phyloP scores from a whole-genome alignment of 2,888 invertebrate genomes.

The Peribatodes rhomboidaria region DNA sequence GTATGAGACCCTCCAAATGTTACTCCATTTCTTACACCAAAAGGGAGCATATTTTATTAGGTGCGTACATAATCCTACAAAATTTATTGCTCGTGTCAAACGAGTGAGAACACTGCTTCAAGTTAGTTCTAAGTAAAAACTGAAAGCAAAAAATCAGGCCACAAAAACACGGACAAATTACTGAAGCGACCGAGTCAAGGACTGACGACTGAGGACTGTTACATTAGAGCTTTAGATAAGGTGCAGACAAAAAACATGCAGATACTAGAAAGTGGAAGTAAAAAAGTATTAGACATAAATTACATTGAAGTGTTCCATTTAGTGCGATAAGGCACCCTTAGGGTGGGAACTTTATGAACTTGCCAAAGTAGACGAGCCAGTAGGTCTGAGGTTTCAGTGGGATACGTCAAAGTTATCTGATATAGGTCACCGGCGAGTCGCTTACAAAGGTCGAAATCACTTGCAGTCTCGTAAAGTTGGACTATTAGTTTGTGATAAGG shows the following conservation, averaged over 20 bases:
- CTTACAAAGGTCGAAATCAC: slow-evolving; percentile 74
- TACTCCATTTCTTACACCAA: slow-evolving; percentile 40
- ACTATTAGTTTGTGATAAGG: slow-evolving; percentile 70
- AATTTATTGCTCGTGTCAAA: slow-evolving; percentile 56
- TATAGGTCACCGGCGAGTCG: slow-evolving; percentile 70
- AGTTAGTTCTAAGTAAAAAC: slow-evolving; percentile 45
- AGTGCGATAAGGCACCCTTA: slow-evolving; percentile 73
- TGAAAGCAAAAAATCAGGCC: slow-evolving; percentile 50
- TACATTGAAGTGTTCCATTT: slow-evolving; percentile 77
- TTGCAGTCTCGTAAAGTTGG: slow-evolving; percentile 67
- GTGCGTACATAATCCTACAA: slow-evolving; percentile 53
- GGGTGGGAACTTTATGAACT: slow-evolving; percentile 67
- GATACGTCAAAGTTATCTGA: slow-evolving; percentile 80
- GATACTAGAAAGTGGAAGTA: slow-evolving; percentile 52
- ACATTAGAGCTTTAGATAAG: slow-evolving; percentile 55
- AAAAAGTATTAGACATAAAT: slow-evolving; percentile 73
- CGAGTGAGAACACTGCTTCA: slow-evolving; percentile 39
- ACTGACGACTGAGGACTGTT: slow-evolving; percentile 25
- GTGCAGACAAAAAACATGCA: slow-evolving; percentile 58
- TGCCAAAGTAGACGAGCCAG: slow-evolving; percentile 45
- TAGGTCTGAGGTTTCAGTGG: slow-evolving; percentile 57
- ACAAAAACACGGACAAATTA: slow-evolving; percentile 58
- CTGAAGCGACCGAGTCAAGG: slow-evolving; percentile 43
- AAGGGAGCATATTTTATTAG: slow-evolving; percentile 50
- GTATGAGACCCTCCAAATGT: slow-evolving; percentile 35